Evolutionary conservation across 2,113 vertebrate genomes (phyloP), one percentile per base, ranked within the genome.

Genomic region (Phylloscopus trochilus): DNA sequence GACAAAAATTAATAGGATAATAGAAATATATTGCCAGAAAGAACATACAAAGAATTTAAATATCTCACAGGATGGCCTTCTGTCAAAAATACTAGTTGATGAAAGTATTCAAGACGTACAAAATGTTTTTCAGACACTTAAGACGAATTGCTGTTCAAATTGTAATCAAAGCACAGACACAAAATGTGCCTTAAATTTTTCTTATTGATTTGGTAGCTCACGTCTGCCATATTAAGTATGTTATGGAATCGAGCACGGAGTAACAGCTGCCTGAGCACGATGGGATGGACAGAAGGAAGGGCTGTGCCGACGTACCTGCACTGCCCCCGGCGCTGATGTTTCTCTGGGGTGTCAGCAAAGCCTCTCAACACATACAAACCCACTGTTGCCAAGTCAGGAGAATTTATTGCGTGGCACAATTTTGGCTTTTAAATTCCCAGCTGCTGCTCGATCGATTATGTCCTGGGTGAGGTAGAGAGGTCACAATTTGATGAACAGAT

Each of bases 101-200:
- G 35, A 30, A 86, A 78, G 16, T 73, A 58, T 55, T 80, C 2
- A 28, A 62, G 58, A 58, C 20, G 27, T 72, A 46, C 35, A 87
- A 49, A 60, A 68, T 63, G 24, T n/a, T 83, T 89, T 92, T 51
- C 73, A 84, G 69, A 35, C 11, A 7, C 35, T 72, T 74, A 23
- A 12, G 58, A 69, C 58, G 59, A 86, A 18, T 35, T 58, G 13
- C 68, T 67, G 7, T 73, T 83, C 80, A 35, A 56, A 86, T 78
- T 91, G 44, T 84, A 59, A 46, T 92, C 66, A 92, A 92, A 95
- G 72, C 79, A 83, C 83, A 89, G 82, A 80, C 22, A 64, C 60
- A 67, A 77, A 90, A 80, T 10, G 85, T 97, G 94, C 95, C 95
- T 97, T 96, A 94, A 72, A 55, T 63, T 83, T 87, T 91, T 43